Evolutionary conservation across 2,113 vertebrate species (phyloP).

Genomic region (Ophiodon elongatus): DNA sequence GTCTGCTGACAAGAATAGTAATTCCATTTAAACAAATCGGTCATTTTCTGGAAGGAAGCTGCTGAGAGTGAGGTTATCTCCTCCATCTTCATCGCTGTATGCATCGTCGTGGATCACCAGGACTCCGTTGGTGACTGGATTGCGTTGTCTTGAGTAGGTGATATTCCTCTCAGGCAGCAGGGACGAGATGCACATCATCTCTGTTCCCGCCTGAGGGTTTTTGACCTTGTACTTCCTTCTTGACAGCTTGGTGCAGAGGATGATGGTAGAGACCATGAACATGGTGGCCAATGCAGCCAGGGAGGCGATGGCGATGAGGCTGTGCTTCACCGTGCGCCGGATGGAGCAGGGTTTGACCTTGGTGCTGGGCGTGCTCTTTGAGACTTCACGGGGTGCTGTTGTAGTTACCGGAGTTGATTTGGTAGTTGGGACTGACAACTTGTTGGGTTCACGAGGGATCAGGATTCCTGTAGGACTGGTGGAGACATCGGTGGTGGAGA

Average conservation of each 20-base stretch:
- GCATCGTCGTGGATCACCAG: conserved; percentile 35
- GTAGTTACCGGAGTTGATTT: background rate
- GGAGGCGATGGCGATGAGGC: conserved; percentile 86
- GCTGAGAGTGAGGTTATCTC: conserved; percentile 89
- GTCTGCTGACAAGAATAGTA: background rate
- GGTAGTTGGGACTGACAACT: background rate
- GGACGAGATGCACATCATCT: conserved; percentile 93
- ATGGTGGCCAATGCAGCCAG: conserved; percentile 84
- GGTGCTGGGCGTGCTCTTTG: background rate
- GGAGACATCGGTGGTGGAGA: conserved; percentile 6
- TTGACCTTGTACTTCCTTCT: conserved; percentile 67
- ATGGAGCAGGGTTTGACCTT: conserved; percentile 49
- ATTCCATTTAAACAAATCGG: conserved; percentile 42
- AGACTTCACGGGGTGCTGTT: background rate
- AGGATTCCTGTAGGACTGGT: conserved; percentile 13
- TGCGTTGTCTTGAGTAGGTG: conserved; percentile 50
- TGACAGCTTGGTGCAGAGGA: conserved; percentile 86
- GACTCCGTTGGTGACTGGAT: conserved; percentile 62
- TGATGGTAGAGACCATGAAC: conserved; percentile 87
- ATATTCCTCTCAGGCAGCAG: conserved; percentile 83
- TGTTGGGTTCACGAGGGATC: background rate
- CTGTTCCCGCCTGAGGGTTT: conserved; percentile 70
- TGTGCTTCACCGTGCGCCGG: conserved; percentile 62
- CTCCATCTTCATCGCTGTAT: conserved; percentile 78
- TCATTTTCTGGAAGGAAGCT: conserved; percentile 90